phyloP scores from a whole-genome alignment of 2,113 vertebrate species.

The Sorex araneus region DNA sequence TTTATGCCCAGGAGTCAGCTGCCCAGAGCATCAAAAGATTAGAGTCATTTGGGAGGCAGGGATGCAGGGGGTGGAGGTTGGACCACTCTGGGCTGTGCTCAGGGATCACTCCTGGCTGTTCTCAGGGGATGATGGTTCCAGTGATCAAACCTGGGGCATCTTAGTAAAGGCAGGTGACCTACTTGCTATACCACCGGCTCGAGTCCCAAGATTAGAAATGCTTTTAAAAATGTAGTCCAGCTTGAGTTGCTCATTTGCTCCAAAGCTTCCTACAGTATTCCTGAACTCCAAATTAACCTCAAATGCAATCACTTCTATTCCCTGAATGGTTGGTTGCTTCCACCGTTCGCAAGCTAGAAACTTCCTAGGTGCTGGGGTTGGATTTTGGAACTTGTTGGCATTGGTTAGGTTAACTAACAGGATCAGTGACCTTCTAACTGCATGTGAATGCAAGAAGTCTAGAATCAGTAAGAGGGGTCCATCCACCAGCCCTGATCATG shows the following conservation, averaged over 20 bases:
- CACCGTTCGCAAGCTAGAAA: not conserved
- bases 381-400: not conserved
- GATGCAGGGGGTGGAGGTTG: no score
- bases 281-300: slow-evolving; percentile 8
- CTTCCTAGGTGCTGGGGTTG: not conserved
- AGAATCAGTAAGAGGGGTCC: not conserved
- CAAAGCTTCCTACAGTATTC: not conserved
- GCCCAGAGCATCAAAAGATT: not conserved
- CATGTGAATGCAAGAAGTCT: not conserved
- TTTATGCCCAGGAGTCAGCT: not conserved
- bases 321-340: not conserved
- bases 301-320: not conserved
- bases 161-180: no score
- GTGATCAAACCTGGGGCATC: no score
- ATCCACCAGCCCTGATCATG: no score
- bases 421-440: not conserved
- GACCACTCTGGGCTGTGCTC: no score
- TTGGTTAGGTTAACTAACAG: not conserved
- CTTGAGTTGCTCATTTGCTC: not conserved
- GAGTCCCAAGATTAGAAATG: no score
- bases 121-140: not conserved
- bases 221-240: not conserved
- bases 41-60: not conserved
- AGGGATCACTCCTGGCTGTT: no score
- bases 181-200: no score